Percentiles rank a stretch among this genome's conserved stretches.
These are phyloP conservation scores for Chelidonichthys spinosus DNA, from an alignment of 2,797 vertebrate genomes.

Conservation along the genomic window DNA sequence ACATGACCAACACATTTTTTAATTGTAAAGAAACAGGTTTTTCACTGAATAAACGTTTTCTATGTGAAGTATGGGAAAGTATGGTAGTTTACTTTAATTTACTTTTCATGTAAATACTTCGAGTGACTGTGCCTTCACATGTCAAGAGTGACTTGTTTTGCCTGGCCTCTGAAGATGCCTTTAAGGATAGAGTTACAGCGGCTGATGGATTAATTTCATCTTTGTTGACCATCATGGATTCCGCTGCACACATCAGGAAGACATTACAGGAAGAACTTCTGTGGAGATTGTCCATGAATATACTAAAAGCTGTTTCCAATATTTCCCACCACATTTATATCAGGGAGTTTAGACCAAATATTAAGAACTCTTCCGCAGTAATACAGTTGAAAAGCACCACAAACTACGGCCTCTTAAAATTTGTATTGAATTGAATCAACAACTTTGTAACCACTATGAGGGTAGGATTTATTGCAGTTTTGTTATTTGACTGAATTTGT, in stretches of 20 bases:
- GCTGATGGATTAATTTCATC: conserved; percentile 1
- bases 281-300: not conserved
- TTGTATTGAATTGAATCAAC: not conserved
- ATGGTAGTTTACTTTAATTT: not conserved
- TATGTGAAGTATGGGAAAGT: not conserved
- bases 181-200: conserved; percentile 9
- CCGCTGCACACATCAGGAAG: not conserved
- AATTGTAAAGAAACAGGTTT: not conserved
- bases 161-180: not conserved
- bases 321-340: not conserved
- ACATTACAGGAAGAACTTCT: not conserved
- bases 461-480: not conserved
- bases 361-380: not conserved
- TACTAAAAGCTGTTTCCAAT: not conserved
- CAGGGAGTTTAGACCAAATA: not conserved
- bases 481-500: not conserved
- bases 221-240: not conserved
- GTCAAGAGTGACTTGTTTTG: conserved; percentile 15
- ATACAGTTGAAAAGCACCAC: not conserved
- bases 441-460: not conserved
- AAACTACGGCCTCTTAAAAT: conserved; percentile 9
- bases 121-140: not conserved
- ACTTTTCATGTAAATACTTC: not conserved
- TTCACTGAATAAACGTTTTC: not conserved
- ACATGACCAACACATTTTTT: not conserved